A percentile compares a stretch with the other conserved stretches of the same genome.
These are phyloP conservation scores for Drosophila pseudotalamancana DNA, from an alignment of 2,888 invertebrate genomes.

Conservation along the genomic window DNA sequence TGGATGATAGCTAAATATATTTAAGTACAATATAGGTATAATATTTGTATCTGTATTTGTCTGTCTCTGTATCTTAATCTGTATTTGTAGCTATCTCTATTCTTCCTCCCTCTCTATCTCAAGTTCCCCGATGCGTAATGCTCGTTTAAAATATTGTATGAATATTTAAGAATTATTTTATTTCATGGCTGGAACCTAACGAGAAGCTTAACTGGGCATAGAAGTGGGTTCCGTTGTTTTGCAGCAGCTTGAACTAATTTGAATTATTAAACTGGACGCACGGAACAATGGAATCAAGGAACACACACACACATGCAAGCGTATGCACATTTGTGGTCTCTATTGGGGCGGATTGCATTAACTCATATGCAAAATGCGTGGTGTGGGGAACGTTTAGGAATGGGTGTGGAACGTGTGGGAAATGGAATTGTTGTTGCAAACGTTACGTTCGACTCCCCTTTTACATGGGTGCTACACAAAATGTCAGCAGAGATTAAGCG, in stretches of 20 bases:
- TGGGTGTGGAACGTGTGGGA: constrained; percentile 4
- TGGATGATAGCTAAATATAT: too few species aligned
- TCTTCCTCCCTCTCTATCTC: not conserved
- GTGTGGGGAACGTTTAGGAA: not conserved
- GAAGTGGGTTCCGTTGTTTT: constrained; percentile 4
- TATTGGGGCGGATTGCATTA: constrained; percentile 4
- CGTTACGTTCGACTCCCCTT: constrained; percentile 14
- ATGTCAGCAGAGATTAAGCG: constrained; percentile 76
- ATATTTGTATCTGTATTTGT: not conserved
- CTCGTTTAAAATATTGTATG: not conserved
- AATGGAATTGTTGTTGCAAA: constrained; percentile 21
- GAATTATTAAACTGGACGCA: constrained; percentile 42
- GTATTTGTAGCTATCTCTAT: not conserved
- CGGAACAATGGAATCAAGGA: constrained; percentile 17
- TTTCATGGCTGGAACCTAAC: not conserved
- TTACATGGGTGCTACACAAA: constrained; percentile 49
- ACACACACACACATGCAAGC: constrained; percentile 20
- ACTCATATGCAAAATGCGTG: constrained; percentile 20
- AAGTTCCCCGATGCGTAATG: not conserved
- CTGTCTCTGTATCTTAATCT: not conserved
- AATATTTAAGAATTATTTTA: constrained; percentile 1
- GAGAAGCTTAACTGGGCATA: not conserved
- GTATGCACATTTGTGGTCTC: constrained; percentile 17
- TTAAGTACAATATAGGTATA: too few species aligned
- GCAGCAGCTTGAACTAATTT: constrained; percentile 41